Evolutionary conservation across 1,140 invertebrate genomes (phyloP).

Genomic region (Alviniconcha marisindica): DNA sequence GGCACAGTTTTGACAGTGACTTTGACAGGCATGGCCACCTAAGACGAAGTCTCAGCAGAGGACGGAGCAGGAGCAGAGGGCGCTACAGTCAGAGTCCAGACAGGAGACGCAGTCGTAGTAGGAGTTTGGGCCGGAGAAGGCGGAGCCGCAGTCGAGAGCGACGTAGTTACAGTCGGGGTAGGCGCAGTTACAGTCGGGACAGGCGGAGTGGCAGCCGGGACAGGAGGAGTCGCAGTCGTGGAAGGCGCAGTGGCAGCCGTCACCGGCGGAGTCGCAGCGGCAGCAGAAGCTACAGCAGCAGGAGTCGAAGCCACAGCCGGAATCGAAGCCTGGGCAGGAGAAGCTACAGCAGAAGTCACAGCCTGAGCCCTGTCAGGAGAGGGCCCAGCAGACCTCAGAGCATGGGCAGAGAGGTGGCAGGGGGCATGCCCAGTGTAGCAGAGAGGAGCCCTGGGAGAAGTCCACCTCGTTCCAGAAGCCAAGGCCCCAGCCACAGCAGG

Average conservation of each 20-base stretch:
- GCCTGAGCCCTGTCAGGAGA: background rate
- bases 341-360: background rate
- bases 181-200: background rate
- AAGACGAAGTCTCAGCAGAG: background rate
- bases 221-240: conserved; percentile 25
- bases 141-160: conserved; percentile 25
- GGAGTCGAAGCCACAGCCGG: conserved; percentile 29
- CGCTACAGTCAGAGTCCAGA: conserved; percentile 19
- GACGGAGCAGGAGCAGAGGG: background rate
- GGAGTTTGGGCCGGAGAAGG: conserved; percentile 37
- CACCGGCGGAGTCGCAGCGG: background rate
- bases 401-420: conserved; percentile 9
- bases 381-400: conserved; percentile 10
- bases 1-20: background rate
- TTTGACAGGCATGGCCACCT: background rate
- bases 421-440: background rate
- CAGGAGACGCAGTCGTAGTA: conserved; percentile 28
- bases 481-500: background rate
- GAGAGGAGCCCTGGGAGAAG: background rate
- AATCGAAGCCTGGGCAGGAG: conserved; percentile 19
- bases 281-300: background rate
- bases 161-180: background rate
- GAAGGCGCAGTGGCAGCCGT: conserved; percentile 21
- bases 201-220: conserved; percentile 6
- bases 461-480: background rate